Conservation (phyloP, 2,797 vertebrate species). For the Trachurus trachurus region DNA sequence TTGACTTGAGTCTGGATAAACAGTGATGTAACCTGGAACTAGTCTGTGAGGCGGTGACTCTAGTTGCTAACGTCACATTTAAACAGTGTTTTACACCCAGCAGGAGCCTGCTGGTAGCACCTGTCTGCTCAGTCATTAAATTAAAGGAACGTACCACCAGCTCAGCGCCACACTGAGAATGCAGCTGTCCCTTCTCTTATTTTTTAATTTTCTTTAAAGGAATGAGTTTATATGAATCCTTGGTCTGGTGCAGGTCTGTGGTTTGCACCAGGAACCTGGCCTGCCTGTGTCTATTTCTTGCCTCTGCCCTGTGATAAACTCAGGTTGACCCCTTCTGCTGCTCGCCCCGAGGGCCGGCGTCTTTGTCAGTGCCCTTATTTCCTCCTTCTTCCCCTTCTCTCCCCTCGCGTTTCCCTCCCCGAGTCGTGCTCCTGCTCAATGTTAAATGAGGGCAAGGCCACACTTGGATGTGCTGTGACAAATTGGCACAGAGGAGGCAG, state of each 20-base stretch:
- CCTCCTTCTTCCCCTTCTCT: constrained; percentile 5
- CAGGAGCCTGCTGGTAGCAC: constrained; percentile 8
- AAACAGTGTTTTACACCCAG: not conserved
- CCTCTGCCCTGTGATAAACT: constrained; percentile 66
- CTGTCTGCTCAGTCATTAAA: constrained; percentile 20
- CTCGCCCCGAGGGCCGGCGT: constrained; percentile 11
- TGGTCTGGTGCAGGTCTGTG: not conserved
- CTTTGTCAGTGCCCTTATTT: constrained; percentile 53
- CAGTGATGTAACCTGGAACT: too few relatives aligned
- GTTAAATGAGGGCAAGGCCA: constrained; percentile 75
- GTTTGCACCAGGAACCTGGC: too few relatives aligned
- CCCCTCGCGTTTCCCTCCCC: constrained; percentile 17
- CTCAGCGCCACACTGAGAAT: constrained; percentile 22
- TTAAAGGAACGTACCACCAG: constrained; percentile 21
- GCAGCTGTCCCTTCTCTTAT: constrained; percentile 21
- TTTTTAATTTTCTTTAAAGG: not conserved
- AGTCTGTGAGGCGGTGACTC: too few relatives aligned
- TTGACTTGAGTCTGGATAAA: too few relatives aligned
- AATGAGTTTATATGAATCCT: not conserved
- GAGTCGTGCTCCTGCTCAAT: constrained; percentile 53
- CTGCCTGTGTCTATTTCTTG: constrained; percentile 4
- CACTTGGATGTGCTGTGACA: constrained; percentile 78
- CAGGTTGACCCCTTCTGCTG: constrained; percentile 49
- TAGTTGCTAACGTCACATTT: too few relatives aligned
- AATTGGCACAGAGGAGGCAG: constrained; percentile 80